Base-by-base conservation (phyloP, 2,113 vertebrate species). In the Dasyprocta punctata region DNA sequence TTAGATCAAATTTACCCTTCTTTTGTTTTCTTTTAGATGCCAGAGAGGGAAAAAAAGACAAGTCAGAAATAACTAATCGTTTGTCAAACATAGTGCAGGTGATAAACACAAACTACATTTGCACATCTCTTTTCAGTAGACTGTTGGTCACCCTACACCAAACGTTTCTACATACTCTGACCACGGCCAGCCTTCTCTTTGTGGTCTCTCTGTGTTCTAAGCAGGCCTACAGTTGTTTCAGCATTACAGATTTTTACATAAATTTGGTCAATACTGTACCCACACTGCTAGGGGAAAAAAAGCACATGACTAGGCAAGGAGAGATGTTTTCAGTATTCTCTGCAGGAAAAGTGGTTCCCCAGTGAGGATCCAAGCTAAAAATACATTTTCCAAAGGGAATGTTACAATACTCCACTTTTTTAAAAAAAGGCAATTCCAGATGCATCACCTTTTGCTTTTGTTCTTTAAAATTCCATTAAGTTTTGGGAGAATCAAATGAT, bases 281-380 rank as follows among this genome's bases (percentile, higher is more conserved):
- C 12, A 77, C 71, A 61, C 30, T 80, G 8, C 12, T n/a, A 41
- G 47, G 9, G 52, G 12, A 71, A 47, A 56, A 65, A 73, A 63
- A 87, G 73, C 3, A 5, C 9, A 20, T 4, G 41, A 26, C 28
- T 81, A 24, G 49, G 3, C 5, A 60, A 22, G 36, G 3, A 41
- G 38, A 85, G 8, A 24, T 89, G 54, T 41, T 92, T 95, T 89
- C 41, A 44, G 85, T 49, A 81, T 69, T 85, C 63, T 86, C n/a
- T 90, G 14, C 22, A 56, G 47, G 28, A 54, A 91, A 85, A 71
- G 47, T n/a, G 63, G n/a, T 56, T 19, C 44, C 33, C 38, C 52
- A 20, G 56, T 63, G 30, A 89, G 38, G 38, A 71, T 60, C 65
- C 67, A 67, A 84, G 78, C 36, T 52, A 38, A 89, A 93, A 95